Evolutionary conservation across 2,113 vertebrate species (phyloP), one percentile per base, ranked within the genome.

Genomic region (Notiomystis cincta): DNA sequence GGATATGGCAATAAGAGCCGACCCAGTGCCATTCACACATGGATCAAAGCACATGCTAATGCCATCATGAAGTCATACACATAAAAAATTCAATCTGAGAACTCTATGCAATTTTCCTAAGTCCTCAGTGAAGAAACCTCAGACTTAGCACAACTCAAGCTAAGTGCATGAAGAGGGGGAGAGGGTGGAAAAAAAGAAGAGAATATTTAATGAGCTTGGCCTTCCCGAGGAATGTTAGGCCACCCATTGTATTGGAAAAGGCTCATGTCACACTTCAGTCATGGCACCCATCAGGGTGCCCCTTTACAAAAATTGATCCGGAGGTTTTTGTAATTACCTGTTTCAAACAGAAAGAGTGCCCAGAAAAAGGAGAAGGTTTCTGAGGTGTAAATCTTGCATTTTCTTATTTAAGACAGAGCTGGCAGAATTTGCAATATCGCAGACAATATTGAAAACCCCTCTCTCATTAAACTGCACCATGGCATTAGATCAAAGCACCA

Each of bases 1-100:
- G 99, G 99, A 99, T 99, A 98, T 98, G 98, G 99, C 99, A 99
- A 98, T 99, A 98, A 99, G 98, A 98, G 98, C 98, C 98, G 98
- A 98, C 98, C 98, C 98, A 98, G 98, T 97, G 96, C 98, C 98
- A 98, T 99, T 99, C 99, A 99, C 98, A 98, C 98, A 98, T 97
- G 98, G 98, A 98, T 98, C 98, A 99, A 98, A 99, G 98, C 98
- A 95, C 98, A 98, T 98, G 98, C 96, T 98, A 98, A 98, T 98
- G 98, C 97, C 97, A 98, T 98, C 98, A 98, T 98, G 98, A 98
- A 98, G 98, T 98, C 98, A 98, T 98, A 98, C 97, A 98, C 98
- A 98, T 97, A 98, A 98, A 98, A 98, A 98, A 98, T 98, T 98
- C 98, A 98, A 98, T 98, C 98, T 97, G 97, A 97, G 98, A 97